phyloP scores from a whole-genome alignment of 1,140 invertebrate genomes.

The Pissodes strobi region DNA sequence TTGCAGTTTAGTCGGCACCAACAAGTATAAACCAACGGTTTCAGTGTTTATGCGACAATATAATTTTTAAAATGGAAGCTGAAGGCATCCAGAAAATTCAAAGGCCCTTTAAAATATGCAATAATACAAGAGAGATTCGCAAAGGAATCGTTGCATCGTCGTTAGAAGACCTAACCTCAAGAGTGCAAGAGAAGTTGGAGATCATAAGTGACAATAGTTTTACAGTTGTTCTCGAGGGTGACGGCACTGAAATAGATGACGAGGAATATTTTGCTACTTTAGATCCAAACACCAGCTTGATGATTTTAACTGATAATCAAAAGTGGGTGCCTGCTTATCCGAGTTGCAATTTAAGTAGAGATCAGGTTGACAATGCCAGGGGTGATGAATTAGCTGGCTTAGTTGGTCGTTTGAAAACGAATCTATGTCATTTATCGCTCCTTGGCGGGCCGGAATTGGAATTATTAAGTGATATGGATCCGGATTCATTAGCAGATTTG shows the following conservation, averaged over 20 bases:
- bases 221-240: conserved; percentile 71
- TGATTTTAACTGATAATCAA: conserved; percentile 74
- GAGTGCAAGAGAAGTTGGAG: conserved; percentile 69
- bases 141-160: conserved; percentile 79
- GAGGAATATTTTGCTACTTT: conserved; percentile 86
- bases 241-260: conserved; percentile 87
- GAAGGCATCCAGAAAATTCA: conserved; percentile 43
- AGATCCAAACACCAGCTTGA: conserved; percentile 79
- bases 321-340: conserved; percentile 66
- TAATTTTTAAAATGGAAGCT: conserved; percentile 48
- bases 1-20: too few species aligned
- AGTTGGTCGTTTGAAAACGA: conserved; percentile 74
- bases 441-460: conserved; percentile 79
- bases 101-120: conserved; percentile 69
- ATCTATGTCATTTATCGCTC: conserved; percentile 79
- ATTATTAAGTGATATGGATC: conserved; percentile 82
- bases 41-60: too few species aligned
- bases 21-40: too few species aligned
- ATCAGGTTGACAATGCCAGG: conserved; percentile 70
- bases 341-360: conserved; percentile 61
- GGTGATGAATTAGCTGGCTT: conserved; percentile 62
- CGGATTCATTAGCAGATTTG: conserved; percentile 78
- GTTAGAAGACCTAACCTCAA: conserved; percentile 72
- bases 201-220: conserved; percentile 53
- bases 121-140: conserved; percentile 73